Base-by-base conservation (phyloP, 2,113 vertebrate genomes). In the Ptyas mucosa region DNA sequence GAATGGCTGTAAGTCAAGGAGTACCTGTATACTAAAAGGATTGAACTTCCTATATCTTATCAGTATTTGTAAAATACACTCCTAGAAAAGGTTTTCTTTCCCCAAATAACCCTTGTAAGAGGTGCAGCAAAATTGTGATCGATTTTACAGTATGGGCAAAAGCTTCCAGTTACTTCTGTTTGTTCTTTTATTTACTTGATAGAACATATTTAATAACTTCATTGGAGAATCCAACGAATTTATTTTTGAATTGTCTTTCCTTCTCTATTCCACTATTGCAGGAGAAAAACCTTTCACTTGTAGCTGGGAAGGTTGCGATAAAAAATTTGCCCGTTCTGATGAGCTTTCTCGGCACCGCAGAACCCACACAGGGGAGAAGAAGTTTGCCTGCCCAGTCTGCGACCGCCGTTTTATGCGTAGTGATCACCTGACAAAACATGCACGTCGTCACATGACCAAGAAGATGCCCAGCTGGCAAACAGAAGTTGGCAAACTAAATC, bases 261-360 rank as follows among this genome's bases (percentile, higher is more conserved):
- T 69, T 52, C 24, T n/a, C 69, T 3, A 39, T 29, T 23, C 15
- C 8, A 11, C n/a, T 86, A 90, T 81, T 92, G 24, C 95, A 99
- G 99, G 99, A 91, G 99, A 99, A 94, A 99, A 99, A 94, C 99
- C 99, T 0, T 99, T 99, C 97, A 98, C 97, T 96, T 99, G 99
- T 91, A 99, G 96, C 97, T 99, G 99, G 99, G 99, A 98, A 0
- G 99, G 99, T 93, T 99, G 99, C 4, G 98, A 99, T 92, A 99
- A 99, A 86, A 99, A 98, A 93, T 99, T 99, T 34, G 99, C 99
- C 1, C 99, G 99, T 54, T 99, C 99, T 0, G 99, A 99, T 4
- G 99, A 99, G 91, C 98, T 99, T 12, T 99, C 99, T 0, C 98
- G 99, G 26, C 99, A 99, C 95, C 99, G 99, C 4, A 96, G 99